Evolutionary conservation across 2,888 invertebrate species (phyloP).

Genomic region (Plusia festucae): DNA sequence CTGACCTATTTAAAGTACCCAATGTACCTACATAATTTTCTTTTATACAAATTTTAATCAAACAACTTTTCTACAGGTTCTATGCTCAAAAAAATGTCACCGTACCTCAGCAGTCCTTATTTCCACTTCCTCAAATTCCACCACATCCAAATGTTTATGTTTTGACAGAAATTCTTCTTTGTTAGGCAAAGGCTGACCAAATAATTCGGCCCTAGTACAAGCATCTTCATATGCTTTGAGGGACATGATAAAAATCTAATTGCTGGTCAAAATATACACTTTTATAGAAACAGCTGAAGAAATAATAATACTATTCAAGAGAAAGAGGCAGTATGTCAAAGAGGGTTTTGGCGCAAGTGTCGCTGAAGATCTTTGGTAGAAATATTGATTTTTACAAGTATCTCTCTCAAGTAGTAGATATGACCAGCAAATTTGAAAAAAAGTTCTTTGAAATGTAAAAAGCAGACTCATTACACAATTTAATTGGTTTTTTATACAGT

Average conservation of each 20-base stretch:
- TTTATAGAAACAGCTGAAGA: slow-evolving; percentile 5
- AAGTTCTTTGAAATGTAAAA: neutral
- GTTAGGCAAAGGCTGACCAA: slow-evolving; percentile 92
- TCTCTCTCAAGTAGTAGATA: slow-evolving; percentile 7
- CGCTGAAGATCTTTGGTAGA: slow-evolving; percentile 49
- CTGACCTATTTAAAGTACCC: neutral
- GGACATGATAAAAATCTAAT: slow-evolving; percentile 79
- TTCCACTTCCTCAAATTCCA: slow-evolving; percentile 88
- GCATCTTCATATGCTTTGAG: slow-evolving; percentile 93
- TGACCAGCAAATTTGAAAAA: neutral
- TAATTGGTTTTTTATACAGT: neutral
- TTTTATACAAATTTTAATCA: neutral
- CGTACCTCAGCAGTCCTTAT: slow-evolving; percentile 81
- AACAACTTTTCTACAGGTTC: neutral
- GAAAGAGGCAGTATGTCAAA: slow-evolving; percentile 20
- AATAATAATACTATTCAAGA: neutral
- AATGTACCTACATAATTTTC: neutral
- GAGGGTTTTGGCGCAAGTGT: slow-evolving; percentile 41
- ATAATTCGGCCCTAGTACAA: slow-evolving; percentile 93
- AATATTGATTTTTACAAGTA: slow-evolving; percentile 65
- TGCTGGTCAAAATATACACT: slow-evolving; percentile 36
- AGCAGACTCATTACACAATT: neutral
- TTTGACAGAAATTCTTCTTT: slow-evolving; percentile 91
- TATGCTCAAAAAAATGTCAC: neutral
- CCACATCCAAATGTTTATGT: slow-evolving; percentile 87